A percentile compares a stretch with the other conserved stretches of the same genome.
These are phyloP conservation scores for Lithobates sylvaticus DNA, from an alignment of 2,797 vertebrate species.

Conservation along the genomic window DNA sequence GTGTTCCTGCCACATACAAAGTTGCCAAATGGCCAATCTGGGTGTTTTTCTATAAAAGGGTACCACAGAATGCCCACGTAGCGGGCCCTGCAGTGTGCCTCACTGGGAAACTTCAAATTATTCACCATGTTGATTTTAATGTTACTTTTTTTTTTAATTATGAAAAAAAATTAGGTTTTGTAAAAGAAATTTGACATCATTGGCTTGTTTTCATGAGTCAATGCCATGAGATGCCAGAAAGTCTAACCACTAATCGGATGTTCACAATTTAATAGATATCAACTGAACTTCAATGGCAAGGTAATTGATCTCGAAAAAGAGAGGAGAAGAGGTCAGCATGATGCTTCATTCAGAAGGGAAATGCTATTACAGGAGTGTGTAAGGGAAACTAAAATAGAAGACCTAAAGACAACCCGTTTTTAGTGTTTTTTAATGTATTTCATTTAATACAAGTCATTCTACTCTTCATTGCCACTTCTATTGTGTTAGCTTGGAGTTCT, in stretches of 20 bases:
- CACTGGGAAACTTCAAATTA: no score
- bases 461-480: neutral
- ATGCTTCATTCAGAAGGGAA: neutral
- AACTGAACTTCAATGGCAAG: neutral
- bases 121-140: neutral
- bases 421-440: neutral
- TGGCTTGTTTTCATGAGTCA: neutral
- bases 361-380: neutral
- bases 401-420: neutral
- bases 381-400: neutral
- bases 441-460: neutral
- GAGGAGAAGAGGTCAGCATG: neutral
- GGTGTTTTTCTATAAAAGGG: no score
- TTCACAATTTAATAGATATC: conserved; percentile 9
- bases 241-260: conserved; percentile 4
- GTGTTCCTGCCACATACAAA: no score
- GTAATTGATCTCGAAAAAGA: neutral
- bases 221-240: conserved; percentile 3
- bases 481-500: no score
- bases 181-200: neutral
- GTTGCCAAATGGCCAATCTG: no score
- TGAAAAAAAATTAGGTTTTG: neutral
- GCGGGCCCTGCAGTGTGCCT: no score
- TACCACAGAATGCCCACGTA: no score
- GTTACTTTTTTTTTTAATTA: neutral